These are phyloP conservation scores for Staurois parvus DNA, from an alignment of 2,797 vertebrate genomes.

Conservation along the genomic window DNA sequence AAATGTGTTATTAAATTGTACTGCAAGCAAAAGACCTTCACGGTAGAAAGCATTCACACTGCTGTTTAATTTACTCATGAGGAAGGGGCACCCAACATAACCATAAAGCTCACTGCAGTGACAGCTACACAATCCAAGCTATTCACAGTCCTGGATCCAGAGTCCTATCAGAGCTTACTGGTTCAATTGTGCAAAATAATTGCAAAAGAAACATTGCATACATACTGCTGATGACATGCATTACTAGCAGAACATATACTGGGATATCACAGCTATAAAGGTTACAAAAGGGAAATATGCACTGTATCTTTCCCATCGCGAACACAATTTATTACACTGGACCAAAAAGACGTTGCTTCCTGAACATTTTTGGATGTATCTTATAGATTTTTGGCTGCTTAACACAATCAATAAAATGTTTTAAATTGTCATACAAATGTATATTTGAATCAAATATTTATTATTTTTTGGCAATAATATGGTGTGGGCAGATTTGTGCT, in stretches of 20 bases:
- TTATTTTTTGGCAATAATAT: too few species aligned
- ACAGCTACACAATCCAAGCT: constrained; percentile 8
- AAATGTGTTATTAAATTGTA: constrained; percentile 33
- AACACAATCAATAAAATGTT: too few species aligned
- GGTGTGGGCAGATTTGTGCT: too few species aligned
- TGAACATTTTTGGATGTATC: too few species aligned
- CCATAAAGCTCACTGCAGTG: background rate
- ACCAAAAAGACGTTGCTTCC: too few species aligned
- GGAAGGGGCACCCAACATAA: constrained; percentile 7
- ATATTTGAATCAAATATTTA: too few species aligned
- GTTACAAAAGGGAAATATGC: background rate
- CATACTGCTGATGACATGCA: background rate
- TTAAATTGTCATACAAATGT: too few species aligned
- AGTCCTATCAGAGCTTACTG: background rate
- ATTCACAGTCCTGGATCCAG: background rate
- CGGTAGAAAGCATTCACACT: constrained; percentile 27
- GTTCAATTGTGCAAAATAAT: background rate
- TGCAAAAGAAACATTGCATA: background rate
- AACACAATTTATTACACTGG: too few species aligned
- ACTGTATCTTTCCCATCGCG: background rate
- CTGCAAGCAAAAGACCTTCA: constrained; percentile 39
- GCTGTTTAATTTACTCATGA: constrained; percentile 25
- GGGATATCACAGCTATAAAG: too few species aligned
- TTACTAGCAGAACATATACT: background rate
- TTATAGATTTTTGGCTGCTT: too few species aligned